Conservation (phyloP, 64 coral and sea anemone species). For the Actinia tenebrosa region DNA sequence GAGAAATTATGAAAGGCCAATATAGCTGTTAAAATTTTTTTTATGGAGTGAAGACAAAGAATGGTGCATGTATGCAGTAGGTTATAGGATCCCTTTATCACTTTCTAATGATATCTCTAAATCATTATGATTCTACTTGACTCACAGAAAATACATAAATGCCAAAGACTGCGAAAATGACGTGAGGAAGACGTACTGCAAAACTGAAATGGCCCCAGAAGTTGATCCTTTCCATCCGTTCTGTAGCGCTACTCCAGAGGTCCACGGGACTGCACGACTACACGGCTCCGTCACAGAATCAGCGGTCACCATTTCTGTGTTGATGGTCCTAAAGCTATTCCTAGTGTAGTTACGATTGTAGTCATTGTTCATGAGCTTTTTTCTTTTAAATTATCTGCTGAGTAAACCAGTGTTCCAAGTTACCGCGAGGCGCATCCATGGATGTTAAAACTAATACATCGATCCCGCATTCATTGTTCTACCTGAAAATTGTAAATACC, state of each 20-base stretch:
- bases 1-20: too few species aligned
- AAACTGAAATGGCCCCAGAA: neutral
- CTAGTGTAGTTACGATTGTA: neutral
- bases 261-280: neutral
- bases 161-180: neutral
- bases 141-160: neutral
- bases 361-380: neutral
- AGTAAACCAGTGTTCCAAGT: too few species aligned
- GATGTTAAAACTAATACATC: too few species aligned
- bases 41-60: too few species aligned
- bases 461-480: too few species aligned
- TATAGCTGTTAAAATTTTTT: too few species aligned
- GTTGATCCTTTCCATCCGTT: neutral
- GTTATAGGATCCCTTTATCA: neutral
- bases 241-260: neutral
- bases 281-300: neutral
- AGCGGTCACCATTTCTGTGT: neutral
- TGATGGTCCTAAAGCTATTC: neutral
- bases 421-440: too few species aligned
- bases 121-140: neutral
- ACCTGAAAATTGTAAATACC: too few species aligned
- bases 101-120: neutral
- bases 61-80: too few species aligned
- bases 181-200: neutral
- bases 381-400: too few species aligned